Conservation (phyloP, 1,140 invertebrate species). For the Bombus picipes region DNA sequence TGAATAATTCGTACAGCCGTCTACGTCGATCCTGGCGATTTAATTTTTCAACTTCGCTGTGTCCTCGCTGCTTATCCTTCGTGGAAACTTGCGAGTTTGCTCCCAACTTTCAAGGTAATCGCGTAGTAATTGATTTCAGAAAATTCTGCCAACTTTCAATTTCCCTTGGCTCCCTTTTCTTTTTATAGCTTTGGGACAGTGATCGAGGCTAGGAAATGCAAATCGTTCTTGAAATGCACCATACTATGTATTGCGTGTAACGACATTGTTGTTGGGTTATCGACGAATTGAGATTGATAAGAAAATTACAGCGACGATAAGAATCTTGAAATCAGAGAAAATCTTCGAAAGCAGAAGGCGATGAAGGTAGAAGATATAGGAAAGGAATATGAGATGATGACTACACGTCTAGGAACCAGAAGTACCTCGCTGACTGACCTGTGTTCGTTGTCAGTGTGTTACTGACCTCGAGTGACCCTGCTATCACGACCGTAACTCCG, state of each 20-base stretch:
- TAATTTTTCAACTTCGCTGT: neutral
- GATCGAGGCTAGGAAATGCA: neutral
- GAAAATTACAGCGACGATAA: neutral
- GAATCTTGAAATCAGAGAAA: neutral
- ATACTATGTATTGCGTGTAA: too few relatives aligned
- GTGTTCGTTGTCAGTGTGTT: conserved; percentile 77
- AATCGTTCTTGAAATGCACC: neutral
- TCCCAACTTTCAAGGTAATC: neutral
- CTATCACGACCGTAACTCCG: conserved; percentile 75
- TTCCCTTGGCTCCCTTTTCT: conserved; percentile 24
- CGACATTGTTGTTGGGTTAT: neutral
- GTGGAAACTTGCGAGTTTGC: neutral
- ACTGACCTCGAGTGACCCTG: conserved; percentile 82
- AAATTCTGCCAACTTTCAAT: conserved; percentile 32
- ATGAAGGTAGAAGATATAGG: neutral
- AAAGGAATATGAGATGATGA: neutral
- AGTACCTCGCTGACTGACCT: conserved; percentile 52
- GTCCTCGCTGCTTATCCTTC: neutral
- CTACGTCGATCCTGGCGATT: neutral
- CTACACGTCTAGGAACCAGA: conserved; percentile 36
- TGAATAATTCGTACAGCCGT: conserved; percentile 32
- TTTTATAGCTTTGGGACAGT: too few relatives aligned
- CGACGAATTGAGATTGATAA: neutral
- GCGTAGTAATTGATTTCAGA: neutral
- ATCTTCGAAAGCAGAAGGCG: neutral